phyloP scores from a whole-genome alignment of 2,888 invertebrate species.

The Drosophila dives region DNA sequence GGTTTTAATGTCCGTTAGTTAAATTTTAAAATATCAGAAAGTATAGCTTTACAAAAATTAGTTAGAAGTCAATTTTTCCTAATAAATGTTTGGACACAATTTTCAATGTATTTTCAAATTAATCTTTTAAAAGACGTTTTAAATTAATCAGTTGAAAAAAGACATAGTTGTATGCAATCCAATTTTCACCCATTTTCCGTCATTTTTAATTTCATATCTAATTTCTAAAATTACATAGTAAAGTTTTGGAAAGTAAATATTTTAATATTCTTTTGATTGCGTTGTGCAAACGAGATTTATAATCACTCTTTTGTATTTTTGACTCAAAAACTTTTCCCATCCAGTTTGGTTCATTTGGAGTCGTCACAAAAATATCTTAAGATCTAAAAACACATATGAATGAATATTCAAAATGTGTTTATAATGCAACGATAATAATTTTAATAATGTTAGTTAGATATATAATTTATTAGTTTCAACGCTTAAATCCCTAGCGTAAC shows the following conservation, averaged over 20 bases:
- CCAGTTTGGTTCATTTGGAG: background rate
- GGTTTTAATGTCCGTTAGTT: background rate
- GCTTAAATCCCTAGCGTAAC: constrained; percentile 58
- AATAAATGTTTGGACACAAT: background rate
- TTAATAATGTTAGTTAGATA: background rate
- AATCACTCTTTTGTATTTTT: background rate
- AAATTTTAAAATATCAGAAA: background rate
- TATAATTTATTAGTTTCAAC: background rate
- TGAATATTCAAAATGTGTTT: background rate
- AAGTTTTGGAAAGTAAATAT: background rate
- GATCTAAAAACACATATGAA: background rate
- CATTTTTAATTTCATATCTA: background rate
- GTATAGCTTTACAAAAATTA: background rate
- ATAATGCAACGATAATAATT: background rate
- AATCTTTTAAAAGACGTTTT: background rate
- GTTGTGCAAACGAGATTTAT: background rate
- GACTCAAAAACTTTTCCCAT: background rate
- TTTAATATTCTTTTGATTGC: background rate
- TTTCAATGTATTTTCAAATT: background rate
- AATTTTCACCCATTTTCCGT: background rate
- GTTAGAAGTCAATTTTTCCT: too few relatives aligned
- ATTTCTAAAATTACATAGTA: background rate
- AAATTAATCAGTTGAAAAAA: background rate
- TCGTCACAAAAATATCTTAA: background rate
- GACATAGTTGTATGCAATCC: background rate